Evolutionary conservation across 2,888 invertebrate species (phyloP).

Genomic region (Meiosimyza decipiens): DNA sequence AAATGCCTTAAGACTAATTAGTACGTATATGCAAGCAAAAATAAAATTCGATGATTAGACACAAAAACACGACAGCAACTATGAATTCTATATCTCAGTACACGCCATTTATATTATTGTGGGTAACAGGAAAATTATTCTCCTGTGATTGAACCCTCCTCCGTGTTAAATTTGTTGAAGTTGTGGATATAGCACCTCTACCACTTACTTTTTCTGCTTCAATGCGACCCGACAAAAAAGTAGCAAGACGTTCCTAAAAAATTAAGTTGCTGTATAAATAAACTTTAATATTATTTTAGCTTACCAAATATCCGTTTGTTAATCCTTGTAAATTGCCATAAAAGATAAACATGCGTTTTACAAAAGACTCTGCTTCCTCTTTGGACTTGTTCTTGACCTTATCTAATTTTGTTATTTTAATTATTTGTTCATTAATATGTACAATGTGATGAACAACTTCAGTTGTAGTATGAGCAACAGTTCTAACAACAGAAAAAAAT

Average conservation of each 20-base stretch:
- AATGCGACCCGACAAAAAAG: constrained; percentile 75
- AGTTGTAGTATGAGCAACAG: constrained; percentile 69
- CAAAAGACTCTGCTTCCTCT: constrained; percentile 68
- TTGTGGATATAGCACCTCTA: constrained; percentile 52
- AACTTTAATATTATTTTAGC: background rate
- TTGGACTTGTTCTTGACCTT: constrained; percentile 69
- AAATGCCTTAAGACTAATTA: constrained; percentile 41
- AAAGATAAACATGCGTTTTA: constrained; percentile 57
- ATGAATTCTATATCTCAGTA: constrained; percentile 63
- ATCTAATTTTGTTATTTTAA: constrained; percentile 75
- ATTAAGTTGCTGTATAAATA: background rate
- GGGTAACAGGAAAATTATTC: constrained; percentile 58
- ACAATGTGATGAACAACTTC: constrained; percentile 72
- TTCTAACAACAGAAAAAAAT: constrained; percentile 59
- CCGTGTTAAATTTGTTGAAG: constrained; percentile 60
- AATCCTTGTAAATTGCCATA: constrained; percentile 58
- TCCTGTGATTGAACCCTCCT: constrained; percentile 64
- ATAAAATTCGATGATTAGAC: constrained; percentile 59
- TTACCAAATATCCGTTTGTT: constrained; percentile 60
- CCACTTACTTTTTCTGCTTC: constrained; percentile 71
- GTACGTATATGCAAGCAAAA: constrained; percentile 56
- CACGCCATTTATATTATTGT: constrained; percentile 66
- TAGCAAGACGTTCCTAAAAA: constrained; percentile 73
- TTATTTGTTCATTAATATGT: constrained; percentile 72
- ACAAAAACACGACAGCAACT: constrained; percentile 59